Evolutionary conservation across 2,113 vertebrate species (phyloP), one percentile per base, ranked within the genome.

Genomic region (Phalacrocorax aristotelis): DNA sequence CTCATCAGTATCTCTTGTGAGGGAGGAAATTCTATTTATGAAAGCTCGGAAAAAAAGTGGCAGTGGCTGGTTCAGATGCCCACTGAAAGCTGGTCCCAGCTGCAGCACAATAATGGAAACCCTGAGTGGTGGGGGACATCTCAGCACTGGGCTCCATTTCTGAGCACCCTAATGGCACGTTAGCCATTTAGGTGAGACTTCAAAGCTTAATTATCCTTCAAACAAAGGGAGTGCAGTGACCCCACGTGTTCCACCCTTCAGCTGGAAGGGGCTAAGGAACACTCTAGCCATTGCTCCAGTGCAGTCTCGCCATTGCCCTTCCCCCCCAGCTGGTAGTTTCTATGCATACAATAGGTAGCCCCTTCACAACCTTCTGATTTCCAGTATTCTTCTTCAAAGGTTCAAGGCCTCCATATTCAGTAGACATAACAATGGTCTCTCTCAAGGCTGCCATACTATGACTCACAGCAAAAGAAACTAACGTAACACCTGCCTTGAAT

Each of bases 261-360:
- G 48, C 81, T 65, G 26, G 23, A 81, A 34, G n/a, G 26, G 48
- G 48, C 40, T 60, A 58, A 90, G 49, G 49, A 93, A 17, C 36
- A 30, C 68, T 32, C 30, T 25, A 64, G 48, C 75, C 23, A 3
- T 9, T 36, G 38, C 40, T 65, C 23, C 30, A 20, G 16, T 20
- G 17, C 66, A 70, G 23, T 40, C 30, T 60, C 32, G 44, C 36
- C 9, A 1, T 8, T 72, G 65, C 32, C 7, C 1, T 42, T 68
- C 42, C 7, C 15, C 32, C 48, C 34, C 11, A 1, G 0, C 32
- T 70, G 46, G 46, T 51, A 42, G 69, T 23, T 30, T 87, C 52
- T 64, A 5, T 11, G 42, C n/a, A 22, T 10, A 40, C 0, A 0
- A n/a, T 4, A 25, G 46, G 49, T 27, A 48, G 87, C 14, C 38